These are phyloP conservation scores for Apocrypta bakeri DNA, from an alignment of 1,140 invertebrate species.

Conservation along the genomic window DNA sequence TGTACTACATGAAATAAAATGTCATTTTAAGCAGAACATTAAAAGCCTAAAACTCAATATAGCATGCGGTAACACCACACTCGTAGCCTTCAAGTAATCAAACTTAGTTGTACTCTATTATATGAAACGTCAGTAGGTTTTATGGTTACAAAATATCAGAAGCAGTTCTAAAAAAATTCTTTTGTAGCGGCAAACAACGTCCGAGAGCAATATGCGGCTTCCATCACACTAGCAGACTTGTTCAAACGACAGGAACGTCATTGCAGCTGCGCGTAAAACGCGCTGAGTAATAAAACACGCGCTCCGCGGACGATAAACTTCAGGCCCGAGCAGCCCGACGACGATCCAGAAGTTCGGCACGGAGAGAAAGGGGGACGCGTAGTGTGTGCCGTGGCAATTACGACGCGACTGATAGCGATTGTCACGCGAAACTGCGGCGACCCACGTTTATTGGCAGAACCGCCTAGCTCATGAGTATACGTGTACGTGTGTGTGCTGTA, in stretches of 20 bases:
- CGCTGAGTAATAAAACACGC: slow-evolving; percentile 34
- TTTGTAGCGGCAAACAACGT: background rate
- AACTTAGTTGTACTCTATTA: too few species aligned
- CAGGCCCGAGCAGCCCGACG: background rate
- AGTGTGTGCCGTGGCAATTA: slow-evolving; percentile 23
- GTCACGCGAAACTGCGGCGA: slow-evolving; percentile 22
- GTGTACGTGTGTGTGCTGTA: too few species aligned
- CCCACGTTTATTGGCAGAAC: slow-evolving; percentile 28
- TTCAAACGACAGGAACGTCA: background rate
- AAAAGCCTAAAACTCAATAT: too few species aligned
- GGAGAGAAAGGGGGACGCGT: slow-evolving; percentile 4
- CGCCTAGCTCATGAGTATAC: background rate
- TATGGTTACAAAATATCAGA: too few species aligned
- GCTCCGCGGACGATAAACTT: slow-evolving; percentile 8
- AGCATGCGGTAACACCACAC: too few species aligned
- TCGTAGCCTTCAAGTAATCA: too few species aligned
- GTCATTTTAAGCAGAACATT: too few species aligned
- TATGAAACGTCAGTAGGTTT: too few species aligned
- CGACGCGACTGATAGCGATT: slow-evolving; percentile 43
- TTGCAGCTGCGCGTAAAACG: slow-evolving; percentile 6
- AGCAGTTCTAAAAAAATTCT: background rate
- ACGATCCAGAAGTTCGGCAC: slow-evolving; percentile 13
- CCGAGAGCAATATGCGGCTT: background rate
- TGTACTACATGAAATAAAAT: too few species aligned
- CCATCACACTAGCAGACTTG: background rate